These are phyloP conservation scores for Sitobion miscanthi DNA, from an alignment of 1,140 invertebrate genomes.

Conservation along the genomic window DNA sequence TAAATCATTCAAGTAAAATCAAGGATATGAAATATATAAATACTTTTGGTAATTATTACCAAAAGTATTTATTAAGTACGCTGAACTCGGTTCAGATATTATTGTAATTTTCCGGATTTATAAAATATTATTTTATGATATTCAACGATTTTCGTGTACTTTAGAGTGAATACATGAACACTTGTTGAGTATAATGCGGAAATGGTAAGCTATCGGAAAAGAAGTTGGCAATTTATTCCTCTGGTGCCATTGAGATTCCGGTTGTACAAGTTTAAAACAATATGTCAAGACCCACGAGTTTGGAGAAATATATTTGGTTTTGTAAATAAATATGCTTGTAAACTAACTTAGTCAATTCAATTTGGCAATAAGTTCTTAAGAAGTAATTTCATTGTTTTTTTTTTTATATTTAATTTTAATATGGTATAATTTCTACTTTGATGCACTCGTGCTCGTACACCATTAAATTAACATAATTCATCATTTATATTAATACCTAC, in stretches of 20 bases:
- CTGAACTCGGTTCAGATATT: background rate
- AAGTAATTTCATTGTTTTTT: background rate
- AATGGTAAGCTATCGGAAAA: conserved; percentile 12
- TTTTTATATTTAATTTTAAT: background rate
- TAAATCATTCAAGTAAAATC: background rate
- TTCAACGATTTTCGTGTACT: background rate
- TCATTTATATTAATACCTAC: background rate
- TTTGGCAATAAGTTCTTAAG: background rate
- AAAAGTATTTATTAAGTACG: no score
- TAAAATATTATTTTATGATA: background rate
- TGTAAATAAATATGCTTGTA: background rate
- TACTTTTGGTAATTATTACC: background rate
- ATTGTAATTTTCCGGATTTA: background rate
- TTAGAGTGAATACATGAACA: background rate
- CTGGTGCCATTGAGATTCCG: background rate
- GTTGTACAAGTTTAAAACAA: conserved; percentile 23
- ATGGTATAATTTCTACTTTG: background rate
- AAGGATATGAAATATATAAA: background rate
- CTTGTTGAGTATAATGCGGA: background rate
- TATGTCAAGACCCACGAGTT: background rate
- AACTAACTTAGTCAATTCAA: conserved; percentile 3
- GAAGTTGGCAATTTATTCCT: background rate
- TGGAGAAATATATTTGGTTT: background rate
- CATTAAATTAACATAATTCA: background rate
- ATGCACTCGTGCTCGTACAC: background rate